Conservation (phyloP, 1,140 invertebrate species). For the Homalodisca vitripennis region DNA sequence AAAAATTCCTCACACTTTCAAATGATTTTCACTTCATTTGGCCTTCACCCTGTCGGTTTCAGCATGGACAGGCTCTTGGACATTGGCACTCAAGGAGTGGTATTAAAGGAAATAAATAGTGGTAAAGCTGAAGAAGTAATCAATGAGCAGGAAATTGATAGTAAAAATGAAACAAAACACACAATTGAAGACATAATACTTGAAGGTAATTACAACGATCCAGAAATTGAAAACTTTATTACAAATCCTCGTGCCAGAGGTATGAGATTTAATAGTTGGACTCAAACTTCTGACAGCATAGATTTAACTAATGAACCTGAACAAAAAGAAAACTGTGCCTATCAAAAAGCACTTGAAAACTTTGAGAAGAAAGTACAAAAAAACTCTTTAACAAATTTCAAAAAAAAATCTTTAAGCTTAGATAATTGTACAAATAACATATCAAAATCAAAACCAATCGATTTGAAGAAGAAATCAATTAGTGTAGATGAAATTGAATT, state of each 20-base stretch:
- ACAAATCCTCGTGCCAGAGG: background rate
- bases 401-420: constrained; percentile 25
- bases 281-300: constrained; percentile 15
- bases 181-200: constrained; percentile 19
- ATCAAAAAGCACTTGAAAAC: background rate
- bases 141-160: constrained; percentile 1
- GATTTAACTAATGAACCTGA: background rate
- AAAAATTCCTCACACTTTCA: constrained; percentile 31
- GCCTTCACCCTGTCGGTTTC: constrained; percentile 40
- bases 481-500: constrained; percentile 42
- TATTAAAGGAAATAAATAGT: constrained; percentile 33
- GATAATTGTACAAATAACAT: constrained; percentile 3
- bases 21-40: constrained; percentile 34
- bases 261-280: constrained; percentile 20
- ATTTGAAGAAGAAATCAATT: constrained; percentile 36
- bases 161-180: background rate
- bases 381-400: constrained; percentile 18
- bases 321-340: background rate
- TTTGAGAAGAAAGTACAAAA: background rate
- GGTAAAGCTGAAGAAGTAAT: background rate
- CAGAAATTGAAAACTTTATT: background rate
- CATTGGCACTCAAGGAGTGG: constrained; percentile 35
- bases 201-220: background rate
- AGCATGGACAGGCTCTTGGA: constrained; percentile 42
- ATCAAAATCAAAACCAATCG: constrained; percentile 24